Conservation (phyloP, 1,140 invertebrate genomes). For the Littorina saxatilis region DNA sequence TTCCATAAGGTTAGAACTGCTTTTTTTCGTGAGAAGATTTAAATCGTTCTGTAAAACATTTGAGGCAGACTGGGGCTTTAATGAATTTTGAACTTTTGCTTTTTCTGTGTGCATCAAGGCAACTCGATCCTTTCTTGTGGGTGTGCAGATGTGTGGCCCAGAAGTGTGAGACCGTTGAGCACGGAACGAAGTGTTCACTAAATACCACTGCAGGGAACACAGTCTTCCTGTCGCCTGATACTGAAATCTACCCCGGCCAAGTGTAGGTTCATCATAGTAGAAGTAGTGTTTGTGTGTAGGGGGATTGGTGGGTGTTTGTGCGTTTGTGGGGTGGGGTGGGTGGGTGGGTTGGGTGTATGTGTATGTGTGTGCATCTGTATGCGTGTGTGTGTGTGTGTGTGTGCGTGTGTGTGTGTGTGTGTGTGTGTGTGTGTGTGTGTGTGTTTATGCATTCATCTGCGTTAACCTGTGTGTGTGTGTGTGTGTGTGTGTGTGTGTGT, state of each 20-base stretch:
- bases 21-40: too few species aligned
- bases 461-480: background rate
- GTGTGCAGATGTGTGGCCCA: background rate
- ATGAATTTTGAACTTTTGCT: too few species aligned
- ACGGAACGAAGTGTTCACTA: background rate
- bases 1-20: too few species aligned
- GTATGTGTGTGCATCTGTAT: constrained; percentile 6
- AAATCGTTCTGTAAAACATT: too few species aligned
- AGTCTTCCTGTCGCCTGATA: background rate
- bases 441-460: background rate
- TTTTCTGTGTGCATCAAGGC: too few species aligned
- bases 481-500: background rate
- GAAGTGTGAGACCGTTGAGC: background rate
- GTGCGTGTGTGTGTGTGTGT: constrained; percentile 10
- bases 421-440: background rate
- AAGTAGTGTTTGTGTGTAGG: too few species aligned
- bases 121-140: too few species aligned
- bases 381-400: constrained; percentile 17
- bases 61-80: too few species aligned
- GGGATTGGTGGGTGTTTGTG: too few species aligned
- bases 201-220: background rate
- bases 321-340: too few species aligned
- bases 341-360: background rate
- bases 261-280: too few species aligned
- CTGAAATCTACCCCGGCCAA: background rate